These are phyloP conservation scores for Aplocera efformata DNA, from an alignment of 2,888 invertebrate species.

Conservation along the genomic window DNA sequence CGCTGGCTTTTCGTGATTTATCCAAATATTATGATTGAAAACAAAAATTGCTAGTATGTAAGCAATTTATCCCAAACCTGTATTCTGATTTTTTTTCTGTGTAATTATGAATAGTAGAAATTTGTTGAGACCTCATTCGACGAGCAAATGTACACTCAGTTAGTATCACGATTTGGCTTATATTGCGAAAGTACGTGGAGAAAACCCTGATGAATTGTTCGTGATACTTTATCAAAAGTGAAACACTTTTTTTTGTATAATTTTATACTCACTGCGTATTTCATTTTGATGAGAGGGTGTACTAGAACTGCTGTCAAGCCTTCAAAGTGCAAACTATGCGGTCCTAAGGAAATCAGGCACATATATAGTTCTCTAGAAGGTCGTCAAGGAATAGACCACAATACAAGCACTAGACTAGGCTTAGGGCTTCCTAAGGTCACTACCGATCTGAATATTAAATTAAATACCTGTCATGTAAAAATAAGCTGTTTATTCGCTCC, in stretches of 20 bases:
- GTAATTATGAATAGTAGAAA: too few relatives aligned
- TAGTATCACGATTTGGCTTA: too few relatives aligned
- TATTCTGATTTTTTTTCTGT: too few relatives aligned
- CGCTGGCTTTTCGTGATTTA: too few relatives aligned
- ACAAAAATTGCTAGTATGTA: too few relatives aligned
- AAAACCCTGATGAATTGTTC: too few relatives aligned
- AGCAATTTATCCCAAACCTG: too few relatives aligned
- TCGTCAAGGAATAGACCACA: slow-evolving; percentile 33
- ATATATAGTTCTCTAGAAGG: slow-evolving; percentile 69
- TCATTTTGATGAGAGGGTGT: slow-evolving; percentile 62
- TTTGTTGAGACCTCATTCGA: too few relatives aligned
- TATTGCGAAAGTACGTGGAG: too few relatives aligned
- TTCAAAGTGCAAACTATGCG: slow-evolving; percentile 71
- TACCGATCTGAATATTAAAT: slow-evolving; percentile 60
- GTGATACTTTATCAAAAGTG: too few relatives aligned
- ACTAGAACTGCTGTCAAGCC: slow-evolving; percentile 72
- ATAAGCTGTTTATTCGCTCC: slow-evolving; percentile 36
- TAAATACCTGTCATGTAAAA: slow-evolving; percentile 58
- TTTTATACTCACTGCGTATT: slow-evolving; percentile 64
- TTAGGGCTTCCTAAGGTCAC: slow-evolving; percentile 61
- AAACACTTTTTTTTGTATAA: slow-evolving; percentile 2
- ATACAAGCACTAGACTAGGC: slow-evolving; percentile 37
- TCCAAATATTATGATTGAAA: too few relatives aligned
- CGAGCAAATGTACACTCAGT: too few relatives aligned
- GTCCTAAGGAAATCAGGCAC: slow-evolving; percentile 50